Evolutionary conservation across 2,888 invertebrate genomes (phyloP).

Genomic region (Himalopsyche tibetana): DNA sequence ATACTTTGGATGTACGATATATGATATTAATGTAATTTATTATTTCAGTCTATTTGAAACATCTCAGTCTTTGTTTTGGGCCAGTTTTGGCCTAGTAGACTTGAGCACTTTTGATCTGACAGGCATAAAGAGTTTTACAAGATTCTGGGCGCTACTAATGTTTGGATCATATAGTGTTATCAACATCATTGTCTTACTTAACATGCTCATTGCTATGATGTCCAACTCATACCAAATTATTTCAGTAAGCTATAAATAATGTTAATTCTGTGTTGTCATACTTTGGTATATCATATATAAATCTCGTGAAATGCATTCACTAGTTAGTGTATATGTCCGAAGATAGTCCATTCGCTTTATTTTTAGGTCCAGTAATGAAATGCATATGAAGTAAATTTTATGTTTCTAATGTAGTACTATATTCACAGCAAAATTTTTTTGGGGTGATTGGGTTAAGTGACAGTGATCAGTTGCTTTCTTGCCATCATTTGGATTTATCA

Average conservation of each 20-base stretch:
- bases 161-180: slow-evolving; percentile 98
- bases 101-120: slow-evolving; percentile 94
- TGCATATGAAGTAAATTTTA: too few relatives aligned
- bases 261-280: not conserved
- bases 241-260: slow-evolving; percentile 81
- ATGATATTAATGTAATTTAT: slow-evolving; percentile 38
- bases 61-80: slow-evolving; percentile 98
- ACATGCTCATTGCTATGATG: slow-evolving; percentile 99
- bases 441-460: too few relatives aligned
- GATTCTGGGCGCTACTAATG: slow-evolving; percentile 97
- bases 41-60: slow-evolving; percentile 94
- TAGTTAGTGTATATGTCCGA: too few relatives aligned
- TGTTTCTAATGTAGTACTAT: too few relatives aligned
- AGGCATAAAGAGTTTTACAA: slow-evolving; percentile 96
- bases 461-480: too few relatives aligned
- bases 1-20: too few relatives aligned
- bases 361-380: too few relatives aligned
- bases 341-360: too few relatives aligned
- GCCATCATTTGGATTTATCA: too few relatives aligned
- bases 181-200: slow-evolving; percentile 96
- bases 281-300: too few relatives aligned
- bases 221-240: slow-evolving; percentile 99
- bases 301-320: too few relatives aligned
- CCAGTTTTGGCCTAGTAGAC: slow-evolving; percentile 97
- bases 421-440: too few relatives aligned